These are phyloP conservation scores for Drosophila paracracens DNA, from an alignment of 2,888 invertebrate genomes.

Conservation along the genomic window DNA sequence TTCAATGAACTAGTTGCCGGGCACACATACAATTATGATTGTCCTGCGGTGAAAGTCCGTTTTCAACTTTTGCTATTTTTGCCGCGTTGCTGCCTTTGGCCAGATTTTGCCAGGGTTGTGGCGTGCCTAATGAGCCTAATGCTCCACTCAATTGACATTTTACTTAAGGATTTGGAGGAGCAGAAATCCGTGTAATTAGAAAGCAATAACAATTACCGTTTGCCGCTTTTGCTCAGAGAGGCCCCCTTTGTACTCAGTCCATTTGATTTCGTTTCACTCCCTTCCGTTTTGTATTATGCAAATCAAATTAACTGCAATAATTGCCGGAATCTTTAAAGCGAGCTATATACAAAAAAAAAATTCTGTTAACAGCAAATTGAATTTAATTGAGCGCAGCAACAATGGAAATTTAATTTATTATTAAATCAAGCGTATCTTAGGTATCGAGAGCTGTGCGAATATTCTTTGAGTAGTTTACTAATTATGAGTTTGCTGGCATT, in stretches of 20 bases:
- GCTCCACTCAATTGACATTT: conserved; percentile 76
- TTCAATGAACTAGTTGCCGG: conserved; percentile 52
- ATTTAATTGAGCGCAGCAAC: conserved; percentile 40
- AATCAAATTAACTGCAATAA: conserved; percentile 61
- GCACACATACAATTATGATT: conserved; percentile 44
- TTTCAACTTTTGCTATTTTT: conserved; percentile 26
- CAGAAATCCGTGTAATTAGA: conserved; percentile 73
- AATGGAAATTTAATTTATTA: conserved; percentile 62
- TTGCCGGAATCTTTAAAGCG: conserved; percentile 36
- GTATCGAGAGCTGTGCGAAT: conserved; percentile 15
- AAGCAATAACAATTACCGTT: conserved; percentile 78
- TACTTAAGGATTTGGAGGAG: conserved; percentile 66
- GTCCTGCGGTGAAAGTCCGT: conserved; percentile 43
- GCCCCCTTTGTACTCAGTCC: conserved; percentile 43
- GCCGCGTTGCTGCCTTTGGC: conserved; percentile 8
- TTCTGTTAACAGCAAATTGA: conserved; percentile 11
- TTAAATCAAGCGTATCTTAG: conserved; percentile 49
- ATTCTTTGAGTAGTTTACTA: conserved; percentile 26
- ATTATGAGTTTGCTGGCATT: conserved; percentile 26
- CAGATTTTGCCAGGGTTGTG: conserved; percentile 17
- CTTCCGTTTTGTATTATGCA: conserved; percentile 35
- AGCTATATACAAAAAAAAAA: background rate
- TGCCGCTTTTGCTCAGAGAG: background rate
- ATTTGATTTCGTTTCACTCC: conserved; percentile 53
- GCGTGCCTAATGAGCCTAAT: conserved; percentile 66